Percentiles rank a stretch among this genome's conserved stretches.
phyloP scores from a whole-genome alignment of 2,113 vertebrate species.

The Phycodurus eques region DNA sequence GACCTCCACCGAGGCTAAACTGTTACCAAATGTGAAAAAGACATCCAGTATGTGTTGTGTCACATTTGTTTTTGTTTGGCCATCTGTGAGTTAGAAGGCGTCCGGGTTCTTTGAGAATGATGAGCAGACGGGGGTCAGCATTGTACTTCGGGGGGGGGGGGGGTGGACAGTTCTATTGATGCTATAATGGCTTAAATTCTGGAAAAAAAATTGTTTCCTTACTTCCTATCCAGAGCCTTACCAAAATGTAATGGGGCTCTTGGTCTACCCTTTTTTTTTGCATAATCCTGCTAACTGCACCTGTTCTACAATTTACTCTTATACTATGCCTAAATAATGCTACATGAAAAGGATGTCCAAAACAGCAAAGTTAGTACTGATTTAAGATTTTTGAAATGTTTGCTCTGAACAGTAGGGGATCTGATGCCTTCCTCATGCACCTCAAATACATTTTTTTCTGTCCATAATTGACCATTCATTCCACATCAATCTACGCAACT shows the following conservation, averaged over 20 bases:
- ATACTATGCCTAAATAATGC: too few species aligned
- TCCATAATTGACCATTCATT: conserved; percentile 31
- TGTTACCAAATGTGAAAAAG: background rate
- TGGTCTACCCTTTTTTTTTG: too few species aligned
- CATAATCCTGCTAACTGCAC: too few species aligned
- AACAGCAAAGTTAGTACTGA: too few species aligned
- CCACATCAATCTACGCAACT: conserved; percentile 23
- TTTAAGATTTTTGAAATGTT: background rate
- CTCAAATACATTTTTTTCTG: background rate
- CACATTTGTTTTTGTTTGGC: background rate
- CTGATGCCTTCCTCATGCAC: background rate
- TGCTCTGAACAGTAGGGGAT: background rate
- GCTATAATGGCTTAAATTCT: too few species aligned
- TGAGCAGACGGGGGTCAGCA: background rate
- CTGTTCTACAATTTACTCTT: too few species aligned
- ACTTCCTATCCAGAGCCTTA: too few species aligned
- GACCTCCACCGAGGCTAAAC: too few species aligned
- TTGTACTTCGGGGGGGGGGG: background rate
- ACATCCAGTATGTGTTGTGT: background rate
- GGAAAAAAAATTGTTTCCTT: too few species aligned
- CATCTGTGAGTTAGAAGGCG: background rate
- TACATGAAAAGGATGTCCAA: too few species aligned
- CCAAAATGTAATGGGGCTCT: too few species aligned
- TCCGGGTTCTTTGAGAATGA: background rate
- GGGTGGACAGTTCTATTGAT: background rate